Evolutionary conservation across 2,113 vertebrate species (phyloP), one percentile per base, ranked within the genome.

Genomic region (Dolichallabes microphthalmus): DNA sequence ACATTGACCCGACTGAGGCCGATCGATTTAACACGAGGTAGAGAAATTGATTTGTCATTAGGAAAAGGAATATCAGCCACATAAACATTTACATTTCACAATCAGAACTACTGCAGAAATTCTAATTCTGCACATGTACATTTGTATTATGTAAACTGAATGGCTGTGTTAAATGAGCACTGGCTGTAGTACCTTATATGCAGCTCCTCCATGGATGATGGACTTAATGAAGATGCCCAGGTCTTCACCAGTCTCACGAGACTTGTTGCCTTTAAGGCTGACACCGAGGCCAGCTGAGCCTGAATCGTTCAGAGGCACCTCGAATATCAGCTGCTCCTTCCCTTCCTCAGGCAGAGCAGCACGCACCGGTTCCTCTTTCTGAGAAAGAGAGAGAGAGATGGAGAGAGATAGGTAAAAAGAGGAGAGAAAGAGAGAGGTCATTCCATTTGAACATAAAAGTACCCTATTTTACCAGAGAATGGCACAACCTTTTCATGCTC

Each of bases 201-300:
- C 97, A 79, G 98, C 98, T 53, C 98, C 98, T 93, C 98, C 97
- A 0, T 98, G 96, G 90, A 99, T 99, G 87, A 99, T 92, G 10
- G 97, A 98, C 90, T 99, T 99, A 92, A 99, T 98, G 91, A 99
- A 99, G 94, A 99, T 99, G 35, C 98, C 98, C 90, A 99, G 94
- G 92, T 99, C 98, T 32, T 96, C 95, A 81, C 96, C 95, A 0
- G 96, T 98, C 92, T 98, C 97, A 77, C 96, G 93, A 80, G 97
- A 97, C 91, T 98, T 99, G 93, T 99, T 99, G 85, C 98, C 98
- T 93, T 99, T 99, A 86, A 99, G 95, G 92, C 98, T 99, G 91
- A 99, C 91, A 8, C 98, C 98, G 30, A 99, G 95, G 64, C 98
- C 97, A 64, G 98, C 98, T 25, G 98, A 98, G 55, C 98, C 98